phyloP scores from a whole-genome alignment of 2,888 invertebrate species.

The Hypercompe scribonia region DNA sequence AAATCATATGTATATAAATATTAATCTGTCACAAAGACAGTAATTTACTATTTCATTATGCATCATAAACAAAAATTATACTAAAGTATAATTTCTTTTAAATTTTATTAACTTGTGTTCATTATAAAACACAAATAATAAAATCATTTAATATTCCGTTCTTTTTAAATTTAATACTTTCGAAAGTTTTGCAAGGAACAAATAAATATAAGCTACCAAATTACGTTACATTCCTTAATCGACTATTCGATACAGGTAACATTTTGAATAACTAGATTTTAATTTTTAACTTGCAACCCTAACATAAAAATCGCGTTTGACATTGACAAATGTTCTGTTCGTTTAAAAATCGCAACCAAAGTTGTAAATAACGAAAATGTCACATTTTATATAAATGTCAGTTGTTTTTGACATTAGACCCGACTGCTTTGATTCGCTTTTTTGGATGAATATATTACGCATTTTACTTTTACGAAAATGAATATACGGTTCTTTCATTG shows the following conservation, averaged over 20 bases:
- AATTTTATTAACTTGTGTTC: constrained; percentile 3
- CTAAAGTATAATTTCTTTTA: constrained; percentile 3
- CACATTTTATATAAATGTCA: constrained; percentile 28
- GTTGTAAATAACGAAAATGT: constrained; percentile 28
- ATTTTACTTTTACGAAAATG: constrained; percentile 7
- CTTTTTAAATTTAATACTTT: constrained; percentile 5
- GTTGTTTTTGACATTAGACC: constrained; percentile 36
- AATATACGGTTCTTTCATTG: not conserved
- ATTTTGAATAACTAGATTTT: constrained; percentile 37
- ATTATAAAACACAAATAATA: not conserved
- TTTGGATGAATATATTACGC: constrained; percentile 6
- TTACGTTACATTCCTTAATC: constrained; percentile 30
- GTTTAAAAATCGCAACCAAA: constrained; percentile 39
- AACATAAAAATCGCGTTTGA: constrained; percentile 36
- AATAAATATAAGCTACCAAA: constrained; percentile 26
- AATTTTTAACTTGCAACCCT: constrained; percentile 41
- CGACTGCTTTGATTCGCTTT: constrained; percentile 44
- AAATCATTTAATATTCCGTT: constrained; percentile 9
- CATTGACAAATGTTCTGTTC: constrained; percentile 30
- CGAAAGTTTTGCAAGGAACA: constrained; percentile 9
- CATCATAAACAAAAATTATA: constrained; percentile 6
- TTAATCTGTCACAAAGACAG: constrained; percentile 19
- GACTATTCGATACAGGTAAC: constrained; percentile 46
- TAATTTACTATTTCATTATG: constrained; percentile 13
- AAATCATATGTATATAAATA: constrained; percentile 37